Evolutionary conservation across 2,113 vertebrate genomes (phyloP).

Genomic region (Eudyptes chrysolophus): DNA sequence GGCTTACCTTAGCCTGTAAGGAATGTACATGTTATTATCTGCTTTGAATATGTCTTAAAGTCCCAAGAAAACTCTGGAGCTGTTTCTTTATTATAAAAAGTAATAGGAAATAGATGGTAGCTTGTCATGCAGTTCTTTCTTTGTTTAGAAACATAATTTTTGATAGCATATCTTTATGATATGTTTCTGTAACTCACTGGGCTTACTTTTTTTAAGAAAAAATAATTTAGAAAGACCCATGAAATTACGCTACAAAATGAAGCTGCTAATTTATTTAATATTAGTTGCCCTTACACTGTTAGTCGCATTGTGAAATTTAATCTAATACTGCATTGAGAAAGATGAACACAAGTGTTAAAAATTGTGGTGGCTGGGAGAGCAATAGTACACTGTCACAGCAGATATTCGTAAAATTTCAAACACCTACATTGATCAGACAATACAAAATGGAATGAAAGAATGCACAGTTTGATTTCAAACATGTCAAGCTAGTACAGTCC

Average conservation of each 20-base stretch:
- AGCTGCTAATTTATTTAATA: not conserved
- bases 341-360: not conserved
- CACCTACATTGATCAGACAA: constrained; percentile 32
- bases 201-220: not conserved
- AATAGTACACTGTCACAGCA: not conserved
- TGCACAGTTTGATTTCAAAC: constrained; percentile 55
- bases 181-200: not conserved
- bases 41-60: not conserved
- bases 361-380: not conserved
- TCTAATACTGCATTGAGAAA: not conserved
- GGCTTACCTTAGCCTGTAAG: not conserved
- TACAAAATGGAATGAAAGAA: constrained; percentile 52
- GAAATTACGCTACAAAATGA: not conserved
- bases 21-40: not conserved
- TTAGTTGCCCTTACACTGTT: not conserved
- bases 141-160: not conserved
- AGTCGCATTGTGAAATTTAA: not conserved
- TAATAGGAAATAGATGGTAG: not conserved
- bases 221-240: not conserved
- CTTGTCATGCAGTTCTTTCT: not conserved
- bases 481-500: constrained; percentile 18
- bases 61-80: not conserved
- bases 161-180: not conserved
- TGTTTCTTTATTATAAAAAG: not conserved
- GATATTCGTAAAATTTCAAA: constrained; percentile 21